Evolutionary conservation across 2,888 invertebrate genomes (phyloP).

Genomic region (Drosophila atroscutellata): DNA sequence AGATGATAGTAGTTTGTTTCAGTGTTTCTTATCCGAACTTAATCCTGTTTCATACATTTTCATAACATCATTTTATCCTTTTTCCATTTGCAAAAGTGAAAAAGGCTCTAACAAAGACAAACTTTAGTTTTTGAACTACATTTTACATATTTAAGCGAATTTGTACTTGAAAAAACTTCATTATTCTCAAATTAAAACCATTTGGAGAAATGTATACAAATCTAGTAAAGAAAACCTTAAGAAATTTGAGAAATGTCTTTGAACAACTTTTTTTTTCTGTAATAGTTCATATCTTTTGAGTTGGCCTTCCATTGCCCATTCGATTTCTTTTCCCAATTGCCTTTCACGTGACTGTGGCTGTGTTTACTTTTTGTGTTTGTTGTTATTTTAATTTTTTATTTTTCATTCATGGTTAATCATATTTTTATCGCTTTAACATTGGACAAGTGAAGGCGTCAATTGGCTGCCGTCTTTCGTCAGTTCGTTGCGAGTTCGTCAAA

Average conservation of each 20-base stretch:
- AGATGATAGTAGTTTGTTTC: background rate
- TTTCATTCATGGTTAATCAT: slow-evolving; percentile 67
- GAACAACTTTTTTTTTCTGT: background rate
- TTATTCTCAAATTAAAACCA: background rate
- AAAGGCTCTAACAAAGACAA: background rate
- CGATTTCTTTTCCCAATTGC: slow-evolving; percentile 54
- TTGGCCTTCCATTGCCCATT: slow-evolving; percentile 30
- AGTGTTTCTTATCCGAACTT: background rate
- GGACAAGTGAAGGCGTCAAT: slow-evolving; percentile 67
- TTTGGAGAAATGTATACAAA: background rate
- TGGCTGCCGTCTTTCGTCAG: slow-evolving; percentile 55
- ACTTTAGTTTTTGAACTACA: background rate
- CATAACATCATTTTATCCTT: background rate
- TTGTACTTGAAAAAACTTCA: background rate
- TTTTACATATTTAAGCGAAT: background rate
- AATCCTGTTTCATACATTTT: background rate
- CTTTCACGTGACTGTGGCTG: slow-evolving; percentile 61
- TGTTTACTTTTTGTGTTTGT: slow-evolving; percentile 6
- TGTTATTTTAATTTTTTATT: slow-evolving; percentile 7
- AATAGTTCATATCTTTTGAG: slow-evolving; percentile 28
- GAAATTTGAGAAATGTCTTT: background rate
- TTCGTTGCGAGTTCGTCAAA: slow-evolving; percentile 30
- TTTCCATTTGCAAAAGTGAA: background rate
- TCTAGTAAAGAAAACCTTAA: background rate
- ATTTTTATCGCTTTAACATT: slow-evolving; percentile 68